Evolutionary conservation across 2,888 invertebrate species (phyloP).

Genomic region (Xanthia icteritia): DNA sequence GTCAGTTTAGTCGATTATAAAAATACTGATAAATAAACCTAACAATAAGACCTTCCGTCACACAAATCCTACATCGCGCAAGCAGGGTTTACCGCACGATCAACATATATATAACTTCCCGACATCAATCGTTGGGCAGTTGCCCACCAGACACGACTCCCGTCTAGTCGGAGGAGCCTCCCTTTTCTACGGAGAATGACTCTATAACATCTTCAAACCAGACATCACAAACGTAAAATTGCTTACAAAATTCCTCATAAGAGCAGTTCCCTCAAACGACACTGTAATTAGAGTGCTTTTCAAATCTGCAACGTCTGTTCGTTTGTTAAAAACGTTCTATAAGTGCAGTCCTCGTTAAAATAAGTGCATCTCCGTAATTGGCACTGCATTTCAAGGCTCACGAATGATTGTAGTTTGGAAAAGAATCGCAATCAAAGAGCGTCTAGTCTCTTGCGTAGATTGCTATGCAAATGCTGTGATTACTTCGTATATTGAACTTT

Average conservation of each 20-base stretch:
- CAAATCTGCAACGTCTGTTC: constrained; percentile 34
- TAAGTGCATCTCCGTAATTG: constrained; percentile 66
- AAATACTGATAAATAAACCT: too few species aligned
- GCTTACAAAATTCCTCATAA: background rate
- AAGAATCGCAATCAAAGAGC: constrained; percentile 65
- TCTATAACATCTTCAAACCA: background rate
- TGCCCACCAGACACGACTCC: too few species aligned
- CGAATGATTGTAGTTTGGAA: constrained; percentile 61
- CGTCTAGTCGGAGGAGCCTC: too few species aligned
- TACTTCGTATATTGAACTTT: constrained; percentile 49
- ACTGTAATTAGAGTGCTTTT: constrained; percentile 47
- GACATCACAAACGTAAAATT: background rate
- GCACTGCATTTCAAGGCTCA: constrained; percentile 60
- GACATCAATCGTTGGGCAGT: too few species aligned
- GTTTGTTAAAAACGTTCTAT: constrained; percentile 39
- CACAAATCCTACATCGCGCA: too few species aligned
- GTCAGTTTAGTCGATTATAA: too few species aligned
- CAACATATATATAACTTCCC: too few species aligned
- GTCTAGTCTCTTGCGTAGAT: constrained; percentile 33
- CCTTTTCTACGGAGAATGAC: too few species aligned
- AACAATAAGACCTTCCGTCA: too few species aligned
- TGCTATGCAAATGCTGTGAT: constrained; percentile 59
- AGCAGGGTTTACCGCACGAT: too few species aligned
- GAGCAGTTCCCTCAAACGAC: constrained; percentile 13
- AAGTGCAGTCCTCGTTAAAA: constrained; percentile 53